These are phyloP conservation scores for Trilocha varians DNA, from an alignment of 2,888 invertebrate genomes.

Conservation along the genomic window DNA sequence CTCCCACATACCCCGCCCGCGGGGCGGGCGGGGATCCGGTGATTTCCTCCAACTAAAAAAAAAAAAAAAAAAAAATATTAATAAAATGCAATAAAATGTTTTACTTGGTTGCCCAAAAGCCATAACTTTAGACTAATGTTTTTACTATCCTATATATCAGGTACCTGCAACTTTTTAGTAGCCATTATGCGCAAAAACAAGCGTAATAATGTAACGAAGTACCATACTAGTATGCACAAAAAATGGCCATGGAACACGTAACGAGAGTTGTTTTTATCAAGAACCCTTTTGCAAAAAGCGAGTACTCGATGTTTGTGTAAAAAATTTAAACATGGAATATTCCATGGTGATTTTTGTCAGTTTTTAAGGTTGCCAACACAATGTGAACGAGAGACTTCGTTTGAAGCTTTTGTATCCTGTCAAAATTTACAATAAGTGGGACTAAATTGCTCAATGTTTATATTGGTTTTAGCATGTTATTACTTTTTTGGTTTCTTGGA, in stretches of 20 bases:
- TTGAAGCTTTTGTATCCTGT: neutral
- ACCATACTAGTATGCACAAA: neutral
- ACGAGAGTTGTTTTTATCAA: neutral
- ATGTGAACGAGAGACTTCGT: neutral
- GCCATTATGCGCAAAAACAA: neutral
- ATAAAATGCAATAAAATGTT: no score
- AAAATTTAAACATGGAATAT: constrained; percentile 24
- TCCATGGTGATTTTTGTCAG: constrained; percentile 18
- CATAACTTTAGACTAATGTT: no score
- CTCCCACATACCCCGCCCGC: no score
- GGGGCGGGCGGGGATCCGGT: no score
- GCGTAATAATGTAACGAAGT: neutral
- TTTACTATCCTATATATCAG: no score
- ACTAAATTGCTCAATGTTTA: neutral
- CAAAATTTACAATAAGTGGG: neutral
- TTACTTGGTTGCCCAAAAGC: no score
- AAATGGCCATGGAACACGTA: constrained; percentile 1
- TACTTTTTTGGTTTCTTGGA: no score
- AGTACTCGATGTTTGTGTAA: constrained; percentile 20
- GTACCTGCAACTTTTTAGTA: neutral
- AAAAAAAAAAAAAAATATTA: no score
- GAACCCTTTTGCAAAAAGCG: constrained; percentile 7
- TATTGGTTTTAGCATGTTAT: no score
- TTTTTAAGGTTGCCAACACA: constrained; percentile 11
- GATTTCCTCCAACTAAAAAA: no score